phyloP scores from a whole-genome alignment of 2,888 invertebrate species.

The Drosophila fulvimacula region DNA sequence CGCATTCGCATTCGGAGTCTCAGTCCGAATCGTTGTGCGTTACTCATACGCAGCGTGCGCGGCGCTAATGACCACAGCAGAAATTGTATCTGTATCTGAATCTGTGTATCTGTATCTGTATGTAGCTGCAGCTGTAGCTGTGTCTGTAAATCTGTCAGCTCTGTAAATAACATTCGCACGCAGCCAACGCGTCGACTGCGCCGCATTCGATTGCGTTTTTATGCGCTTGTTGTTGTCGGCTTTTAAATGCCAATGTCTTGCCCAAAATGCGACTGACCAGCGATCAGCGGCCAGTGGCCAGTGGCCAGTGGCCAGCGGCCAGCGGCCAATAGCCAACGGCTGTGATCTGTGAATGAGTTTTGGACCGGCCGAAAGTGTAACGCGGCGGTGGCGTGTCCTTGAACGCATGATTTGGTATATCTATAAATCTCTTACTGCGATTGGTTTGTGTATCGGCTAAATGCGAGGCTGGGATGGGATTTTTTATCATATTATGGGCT shows the following conservation, averaged over 20 bases:
- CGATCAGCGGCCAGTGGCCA: conserved; percentile 1
- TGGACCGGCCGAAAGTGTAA: conserved; percentile 68
- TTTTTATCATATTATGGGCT: background rate
- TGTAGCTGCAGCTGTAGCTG: conserved; percentile 21
- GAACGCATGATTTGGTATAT: conserved; percentile 60
- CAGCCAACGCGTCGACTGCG: conserved; percentile 56
- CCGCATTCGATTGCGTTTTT: conserved; percentile 61
- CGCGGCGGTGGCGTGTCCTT: conserved; percentile 74
- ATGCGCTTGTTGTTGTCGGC: conserved; percentile 40
- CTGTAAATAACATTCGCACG: conserved; percentile 75
- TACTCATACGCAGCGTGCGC: conserved; percentile 65
- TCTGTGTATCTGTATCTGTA: conserved; percentile 24
- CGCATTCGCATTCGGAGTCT: conserved; percentile 10
- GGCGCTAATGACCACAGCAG: conserved; percentile 53
- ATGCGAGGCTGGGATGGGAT: background rate
- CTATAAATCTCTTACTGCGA: conserved; percentile 11
- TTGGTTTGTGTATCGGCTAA: background rate
- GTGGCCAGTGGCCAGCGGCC: conserved; percentile 13
- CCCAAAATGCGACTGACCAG: conserved; percentile 62
- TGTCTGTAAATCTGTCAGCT: conserved; percentile 70
- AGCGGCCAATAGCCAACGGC: background rate
- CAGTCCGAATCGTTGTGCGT: conserved; percentile 30
- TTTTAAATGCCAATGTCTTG: conserved; percentile 80
- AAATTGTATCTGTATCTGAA: conserved; percentile 22
- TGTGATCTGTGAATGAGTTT: conserved; percentile 69